Conservation (phyloP, 2,888 invertebrate species). For the Odontocolon sp. region DNA sequence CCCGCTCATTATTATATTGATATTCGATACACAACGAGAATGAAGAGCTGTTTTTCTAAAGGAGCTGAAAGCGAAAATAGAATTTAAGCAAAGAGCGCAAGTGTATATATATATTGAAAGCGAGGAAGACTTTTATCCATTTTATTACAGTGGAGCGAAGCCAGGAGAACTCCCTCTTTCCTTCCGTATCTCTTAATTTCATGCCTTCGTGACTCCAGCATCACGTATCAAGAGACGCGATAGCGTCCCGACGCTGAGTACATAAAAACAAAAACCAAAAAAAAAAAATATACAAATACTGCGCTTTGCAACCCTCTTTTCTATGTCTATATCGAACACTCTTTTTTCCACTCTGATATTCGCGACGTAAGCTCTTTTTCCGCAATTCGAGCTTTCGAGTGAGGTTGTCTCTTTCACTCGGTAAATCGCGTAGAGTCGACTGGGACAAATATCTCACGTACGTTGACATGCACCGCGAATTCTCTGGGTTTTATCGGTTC, state of each 20-base stretch:
- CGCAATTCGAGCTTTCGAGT: conserved; percentile 32
- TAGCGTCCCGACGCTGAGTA: conserved; percentile 38
- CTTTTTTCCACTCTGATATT: neutral
- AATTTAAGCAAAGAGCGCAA: conserved; percentile 36
- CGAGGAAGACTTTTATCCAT: conserved; percentile 22
- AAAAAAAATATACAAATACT: conserved; percentile 37
- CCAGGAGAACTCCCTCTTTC: conserved; percentile 21
- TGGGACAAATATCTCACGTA: conserved; percentile 38
- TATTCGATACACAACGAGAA: neutral
- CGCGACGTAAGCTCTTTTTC: conserved; percentile 30
- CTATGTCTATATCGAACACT: neutral
- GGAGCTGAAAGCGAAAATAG: conserved; percentile 9
- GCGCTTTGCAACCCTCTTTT: conserved; percentile 32
- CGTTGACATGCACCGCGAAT: neutral
- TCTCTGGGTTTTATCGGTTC: neutral
- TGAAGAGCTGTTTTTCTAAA: neutral
- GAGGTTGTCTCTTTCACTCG: conserved; percentile 34
- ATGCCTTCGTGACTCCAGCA: conserved; percentile 60
- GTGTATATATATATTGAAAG: no score
- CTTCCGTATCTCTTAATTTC: conserved; percentile 61
- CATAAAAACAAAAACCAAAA: conserved; percentile 41
- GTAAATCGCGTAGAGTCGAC: conserved; percentile 21
- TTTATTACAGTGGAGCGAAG: conserved; percentile 20
- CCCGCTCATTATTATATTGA: neutral
- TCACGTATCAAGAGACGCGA: conserved; percentile 30